Base-by-base conservation (phyloP, 2,888 invertebrate species). In the Zygogramma bicolorata region DNA sequence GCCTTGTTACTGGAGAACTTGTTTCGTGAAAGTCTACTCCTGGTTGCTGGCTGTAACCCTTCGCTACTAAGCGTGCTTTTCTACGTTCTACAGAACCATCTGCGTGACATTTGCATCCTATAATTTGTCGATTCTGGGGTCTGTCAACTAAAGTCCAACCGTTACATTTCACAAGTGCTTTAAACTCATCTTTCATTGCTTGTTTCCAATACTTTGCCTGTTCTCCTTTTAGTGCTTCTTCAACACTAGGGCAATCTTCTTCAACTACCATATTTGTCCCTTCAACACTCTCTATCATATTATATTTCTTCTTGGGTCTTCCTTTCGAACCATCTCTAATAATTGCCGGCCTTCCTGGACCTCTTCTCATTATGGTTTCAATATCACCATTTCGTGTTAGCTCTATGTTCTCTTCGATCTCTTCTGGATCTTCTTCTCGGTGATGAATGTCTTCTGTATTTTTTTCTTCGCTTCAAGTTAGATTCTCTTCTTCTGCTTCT, bases 21-120 rank as follows among this genome's bases (percentile, higher is more conserved):
- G 46, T 63, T n/a, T n/a, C n/a, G n/a, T n/a, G n/a, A n/a, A n/a
- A n/a, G n/a, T n/a, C n/a, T n/a, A n/a, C 13, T n/a, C 42, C 63
- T 15, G 63, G 63, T 40, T 34, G 62, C 18, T 40, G 62, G 10
- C 10, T 7, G 20, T n/a, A 58, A n/a, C 58, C 25, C 3, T 58
- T 58, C 2, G 58, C 25, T n/a, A 58, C 25, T 27, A 78, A 25
- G 18, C 77, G 72, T n/a, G 78, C 77, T 61, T 76, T 78, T 22
- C 53, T 70, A 38, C 20, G 58, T n/a, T 63, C 65, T 13, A 63
- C 63, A 4, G 5, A 5, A 3, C 15, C 18, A 18, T 46, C 18
- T 18, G 15, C 46, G 3, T 15, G 3, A 18, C 18, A 46, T 15
- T 46, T 46, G 18, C 18, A 46, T 5, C 18, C 46, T 6, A 46